A percentile compares a stretch with the other conserved stretches of the same genome.
Conservation (phyloP, 2,113 vertebrate species). For the Gadus macrocephalus region DNA sequence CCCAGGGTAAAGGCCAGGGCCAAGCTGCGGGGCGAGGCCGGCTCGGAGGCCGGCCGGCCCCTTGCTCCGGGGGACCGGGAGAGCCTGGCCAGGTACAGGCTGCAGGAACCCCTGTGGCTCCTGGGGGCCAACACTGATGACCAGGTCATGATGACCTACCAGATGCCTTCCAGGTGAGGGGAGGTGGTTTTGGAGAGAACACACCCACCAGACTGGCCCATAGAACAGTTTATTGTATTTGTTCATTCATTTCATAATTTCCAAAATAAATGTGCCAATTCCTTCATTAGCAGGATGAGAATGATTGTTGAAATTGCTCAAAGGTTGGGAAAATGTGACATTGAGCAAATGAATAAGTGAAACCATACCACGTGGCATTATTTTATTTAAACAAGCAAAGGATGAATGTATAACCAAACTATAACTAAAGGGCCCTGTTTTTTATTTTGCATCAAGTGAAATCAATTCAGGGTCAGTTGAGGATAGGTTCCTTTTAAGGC, state of each 20-base stretch:
- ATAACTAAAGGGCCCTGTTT: too few species aligned
- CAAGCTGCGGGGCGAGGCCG: constrained; percentile 25
- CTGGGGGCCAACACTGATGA: constrained; percentile 83
- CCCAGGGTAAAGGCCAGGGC: constrained; percentile 62
- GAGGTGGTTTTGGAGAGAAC: not conserved
- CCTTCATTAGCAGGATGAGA: too few species aligned
- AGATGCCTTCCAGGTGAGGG: constrained; percentile 84
- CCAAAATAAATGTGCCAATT: too few species aligned
- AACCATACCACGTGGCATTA: too few species aligned
- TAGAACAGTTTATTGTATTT: not conserved
- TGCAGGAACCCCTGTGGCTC: constrained; percentile 88
- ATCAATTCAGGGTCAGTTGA: too few species aligned
- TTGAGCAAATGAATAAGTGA: too few species aligned
- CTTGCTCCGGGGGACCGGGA: constrained; percentile 51
- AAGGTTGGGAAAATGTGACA: too few species aligned
- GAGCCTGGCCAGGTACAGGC: constrained; percentile 74
- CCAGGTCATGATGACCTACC: constrained; percentile 90
- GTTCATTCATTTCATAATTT: not conserved
- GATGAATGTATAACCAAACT: too few species aligned
- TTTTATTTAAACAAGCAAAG: too few species aligned
- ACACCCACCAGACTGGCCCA: not conserved
- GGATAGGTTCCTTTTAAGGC: too few species aligned
- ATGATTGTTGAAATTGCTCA: too few species aligned
- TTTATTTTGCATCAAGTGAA: too few species aligned
- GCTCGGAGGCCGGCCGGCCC: constrained; percentile 36